Base-by-base conservation (phyloP, 2,888 invertebrate species). In the Chironomus riparius region DNA sequence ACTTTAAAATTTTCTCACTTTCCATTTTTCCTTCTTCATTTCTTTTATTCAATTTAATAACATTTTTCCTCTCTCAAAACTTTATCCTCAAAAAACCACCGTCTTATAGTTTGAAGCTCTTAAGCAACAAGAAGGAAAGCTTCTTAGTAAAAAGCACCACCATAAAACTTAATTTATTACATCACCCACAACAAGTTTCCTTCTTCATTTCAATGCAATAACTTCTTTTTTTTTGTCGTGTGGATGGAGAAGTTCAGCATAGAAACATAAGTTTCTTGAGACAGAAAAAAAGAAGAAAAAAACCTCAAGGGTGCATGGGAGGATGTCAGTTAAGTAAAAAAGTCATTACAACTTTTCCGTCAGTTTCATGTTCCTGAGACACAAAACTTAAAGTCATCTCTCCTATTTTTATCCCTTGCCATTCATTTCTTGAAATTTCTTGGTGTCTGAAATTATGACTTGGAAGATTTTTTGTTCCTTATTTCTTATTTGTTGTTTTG, bases 331-430 rank as follows among this genome's bases (percentile, higher is more conserved):
- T 74, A 13, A 74, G 48, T 50, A 73, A 68, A 24, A 68, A 74
- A 74, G 74, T 74, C 74, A 74, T 74, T 74, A 74, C 21, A 74
- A 74, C 74, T 74, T 72, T 61, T 62, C 22, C 48, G 7, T 47
- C 47, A 47, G 4, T 13, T 48, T 70, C 47, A 15, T 22, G 18
- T 18, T 65, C 10, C 1, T 22, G 10, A 24, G 65, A 65, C 65
- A 24, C 2, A 56, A 56, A 56, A 24, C 24, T 65, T 65, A 21
- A 65, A 24, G 24, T 24, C 38, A 38, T 38, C 10, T 38, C 38
- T 7, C 1, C 28, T 2, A 4, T 38, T 38, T 38, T 28, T 28
- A 28, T 28, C 28, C 28, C 38, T 10, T 38, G 10, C 5, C 1
- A 38, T 38, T 38, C 5, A 2, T 1, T 10, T 38, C 2, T 38